These are phyloP conservation scores for Eilema griseolum DNA, from an alignment of 2,888 invertebrate species.

Conservation along the genomic window DNA sequence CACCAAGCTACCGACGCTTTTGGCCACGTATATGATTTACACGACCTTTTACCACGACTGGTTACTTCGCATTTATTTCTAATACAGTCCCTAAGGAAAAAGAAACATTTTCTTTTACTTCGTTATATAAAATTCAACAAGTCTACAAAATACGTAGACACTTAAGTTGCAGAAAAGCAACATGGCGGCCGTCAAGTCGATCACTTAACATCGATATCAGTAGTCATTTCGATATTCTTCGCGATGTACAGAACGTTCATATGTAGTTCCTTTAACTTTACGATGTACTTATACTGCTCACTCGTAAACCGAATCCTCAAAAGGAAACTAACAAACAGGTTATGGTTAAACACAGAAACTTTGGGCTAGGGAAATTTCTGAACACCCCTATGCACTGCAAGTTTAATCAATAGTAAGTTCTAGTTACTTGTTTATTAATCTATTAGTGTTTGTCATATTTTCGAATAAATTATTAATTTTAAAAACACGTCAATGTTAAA, in stretches of 20 bases:
- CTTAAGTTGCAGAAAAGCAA: slow-evolving; percentile 26
- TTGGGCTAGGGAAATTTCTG: slow-evolving; percentile 17
- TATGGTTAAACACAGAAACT: slow-evolving; percentile 23
- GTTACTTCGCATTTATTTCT: background rate
- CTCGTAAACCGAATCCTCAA: slow-evolving; percentile 72
- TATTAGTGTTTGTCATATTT: background rate
- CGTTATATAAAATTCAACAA: slow-evolving; percentile 34
- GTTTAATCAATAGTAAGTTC: background rate
- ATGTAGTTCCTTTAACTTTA: slow-evolving; percentile 63
- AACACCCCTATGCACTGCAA: background rate
- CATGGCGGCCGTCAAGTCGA: slow-evolving; percentile 31
- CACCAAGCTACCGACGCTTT: no score
- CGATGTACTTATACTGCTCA: slow-evolving; percentile 57
- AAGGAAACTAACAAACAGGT: slow-evolving; percentile 65
- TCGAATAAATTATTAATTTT: no score
- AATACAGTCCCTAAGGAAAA: background rate
- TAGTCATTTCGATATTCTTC: slow-evolving; percentile 33
- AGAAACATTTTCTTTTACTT: background rate
- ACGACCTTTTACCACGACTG: background rate
- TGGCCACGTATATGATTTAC: background rate
- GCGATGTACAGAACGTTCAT: slow-evolving; percentile 42
- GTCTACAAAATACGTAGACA: slow-evolving; percentile 30
- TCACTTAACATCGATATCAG: slow-evolving; percentile 7
- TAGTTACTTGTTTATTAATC: background rate
- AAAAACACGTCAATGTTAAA: no score